Evolutionary conservation across 2,797 vertebrate genomes (phyloP), one percentile per base, ranked within the genome.

Genomic region (Sebastes matsubarae): DNA sequence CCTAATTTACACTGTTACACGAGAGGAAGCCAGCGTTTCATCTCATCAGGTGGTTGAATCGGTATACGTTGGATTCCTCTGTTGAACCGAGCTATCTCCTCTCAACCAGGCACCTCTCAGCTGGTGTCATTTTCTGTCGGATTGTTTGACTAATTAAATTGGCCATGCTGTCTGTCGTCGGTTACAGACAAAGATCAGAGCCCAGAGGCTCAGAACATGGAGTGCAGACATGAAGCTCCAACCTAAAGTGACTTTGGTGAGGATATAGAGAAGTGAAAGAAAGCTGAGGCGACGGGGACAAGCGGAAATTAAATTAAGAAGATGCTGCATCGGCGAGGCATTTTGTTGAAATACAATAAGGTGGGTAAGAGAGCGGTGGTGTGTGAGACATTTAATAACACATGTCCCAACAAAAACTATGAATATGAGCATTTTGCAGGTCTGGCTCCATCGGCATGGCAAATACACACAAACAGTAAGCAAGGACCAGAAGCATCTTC

Each of bases 101-200:
- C 85, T 76, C 66, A 29, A 18, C n/a, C 79, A 79, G 59, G 50
- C 80, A 68, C 71, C 61, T 85, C 68, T 46, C 24, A 2, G 30
- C 42, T 30, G 66, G 11, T 34, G 63, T 80, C 7, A 67, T 73
- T 69, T 83, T 75, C 68, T 63, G 13, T 32, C 7, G 6, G 58
- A 86, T 82, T 85, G 63, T 80, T 82, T 20, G 50, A 68, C 79
- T 79, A 85, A 89, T 81, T 71, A 77, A 81, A 75, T 82, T 70
- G 83, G 52, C 77, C 76, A 11, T 22, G 36, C 68, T 7, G 79
- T 81, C 79, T 72, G 63, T 76, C 11, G 2, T 16, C 58, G 8
- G 34, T 14, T 34, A 72, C 68, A 60, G 69, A 70, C 67, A 77
- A 76, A 82, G 71, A 82, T 85, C 74, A 81, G 60, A 81, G 73